These are phyloP conservation scores for Mormoops blainvillei DNA, from an alignment of 2,113 vertebrate genomes.

Conservation along the genomic window DNA sequence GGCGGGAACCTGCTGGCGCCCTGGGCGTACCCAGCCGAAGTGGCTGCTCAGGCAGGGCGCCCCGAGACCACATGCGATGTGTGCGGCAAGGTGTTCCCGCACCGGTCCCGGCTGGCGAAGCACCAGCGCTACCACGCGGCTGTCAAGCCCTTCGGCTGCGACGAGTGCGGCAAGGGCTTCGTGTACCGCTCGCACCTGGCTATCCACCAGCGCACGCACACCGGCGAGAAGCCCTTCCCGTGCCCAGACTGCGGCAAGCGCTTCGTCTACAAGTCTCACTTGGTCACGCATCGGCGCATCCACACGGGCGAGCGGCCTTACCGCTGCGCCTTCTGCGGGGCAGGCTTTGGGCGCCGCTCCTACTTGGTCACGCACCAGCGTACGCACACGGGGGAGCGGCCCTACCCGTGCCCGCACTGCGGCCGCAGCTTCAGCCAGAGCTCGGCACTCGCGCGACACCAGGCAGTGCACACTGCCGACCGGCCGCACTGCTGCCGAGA, in stretches of 20 bases:
- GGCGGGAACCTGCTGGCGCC: neutral
- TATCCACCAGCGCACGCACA: constrained; percentile 74
- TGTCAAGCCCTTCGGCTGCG: constrained; percentile 69
- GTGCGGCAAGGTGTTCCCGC: constrained; percentile 72
- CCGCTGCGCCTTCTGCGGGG: constrained; percentile 71
- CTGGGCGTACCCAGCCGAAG: neutral
- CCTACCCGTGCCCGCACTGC: constrained; percentile 69
- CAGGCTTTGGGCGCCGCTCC: constrained; percentile 71
- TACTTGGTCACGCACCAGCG: constrained; percentile 74
- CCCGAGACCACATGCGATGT: constrained; percentile 66
- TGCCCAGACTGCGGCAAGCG: constrained; percentile 74
- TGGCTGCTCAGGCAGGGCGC: neutral
- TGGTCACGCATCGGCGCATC: constrained; percentile 71
- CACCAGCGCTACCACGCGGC: constrained; percentile 74
- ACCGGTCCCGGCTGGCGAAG: constrained; percentile 68
- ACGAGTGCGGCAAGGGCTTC: constrained; percentile 72
- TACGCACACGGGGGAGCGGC: constrained; percentile 71
- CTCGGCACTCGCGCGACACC: constrained; percentile 70
- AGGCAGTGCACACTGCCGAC: constrained; percentile 66
- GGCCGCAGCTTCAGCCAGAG: constrained; percentile 76
- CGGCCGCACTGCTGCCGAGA: constrained; percentile 67
- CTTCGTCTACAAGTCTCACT: constrained; percentile 74
- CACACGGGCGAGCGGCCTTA: constrained; percentile 71
- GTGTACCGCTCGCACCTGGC: constrained; percentile 73
- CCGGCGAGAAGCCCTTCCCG: constrained; percentile 73